A percentile compares a stretch with the other conserved stretches of the same genome.
phyloP scores from a whole-genome alignment of 2,888 invertebrate genomes.

The Andrena minutula region DNA sequence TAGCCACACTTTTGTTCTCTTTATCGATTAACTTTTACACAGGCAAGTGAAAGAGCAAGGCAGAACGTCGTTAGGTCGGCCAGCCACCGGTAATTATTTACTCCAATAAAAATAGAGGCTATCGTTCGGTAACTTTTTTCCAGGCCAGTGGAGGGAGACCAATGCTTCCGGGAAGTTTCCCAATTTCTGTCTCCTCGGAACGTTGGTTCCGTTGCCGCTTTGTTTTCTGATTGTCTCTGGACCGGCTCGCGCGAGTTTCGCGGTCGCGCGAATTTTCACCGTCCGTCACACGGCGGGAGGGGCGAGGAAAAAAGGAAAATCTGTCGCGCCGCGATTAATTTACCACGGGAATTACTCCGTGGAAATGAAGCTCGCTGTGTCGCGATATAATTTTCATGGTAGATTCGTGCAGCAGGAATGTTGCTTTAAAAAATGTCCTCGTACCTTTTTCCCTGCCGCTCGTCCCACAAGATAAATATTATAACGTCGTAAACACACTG shows the following conservation, averaged over 20 bases:
- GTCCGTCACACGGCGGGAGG: background rate
- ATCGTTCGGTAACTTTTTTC: slow-evolving; percentile 53
- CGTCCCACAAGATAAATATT: background rate
- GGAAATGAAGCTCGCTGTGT: background rate
- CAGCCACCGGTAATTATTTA: slow-evolving; percentile 49
- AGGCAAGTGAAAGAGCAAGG: background rate
- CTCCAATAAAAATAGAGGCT: slow-evolving; percentile 37
- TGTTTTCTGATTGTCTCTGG: background rate
- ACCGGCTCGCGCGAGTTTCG: background rate
- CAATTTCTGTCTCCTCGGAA: slow-evolving; percentile 47
- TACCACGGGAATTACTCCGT: slow-evolving; percentile 3
- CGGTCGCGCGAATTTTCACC: background rate
- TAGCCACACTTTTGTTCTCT: too few relatives aligned
- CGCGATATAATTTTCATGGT: background rate
- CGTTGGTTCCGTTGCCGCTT: slow-evolving; percentile 4
- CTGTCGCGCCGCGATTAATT: background rate
- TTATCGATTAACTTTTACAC: background rate
- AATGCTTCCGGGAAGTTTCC: slow-evolving; percentile 59
- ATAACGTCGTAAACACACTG: background rate
- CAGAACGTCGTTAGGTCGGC: slow-evolving; percentile 7
- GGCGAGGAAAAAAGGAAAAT: background rate
- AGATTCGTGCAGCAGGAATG: background rate
- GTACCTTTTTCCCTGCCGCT: background rate
- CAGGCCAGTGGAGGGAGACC: slow-evolving; percentile 54
- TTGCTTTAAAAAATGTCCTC: background rate